Conservation (phyloP, 2,797 vertebrate species). For the Hyperoplus immaculatus region DNA sequence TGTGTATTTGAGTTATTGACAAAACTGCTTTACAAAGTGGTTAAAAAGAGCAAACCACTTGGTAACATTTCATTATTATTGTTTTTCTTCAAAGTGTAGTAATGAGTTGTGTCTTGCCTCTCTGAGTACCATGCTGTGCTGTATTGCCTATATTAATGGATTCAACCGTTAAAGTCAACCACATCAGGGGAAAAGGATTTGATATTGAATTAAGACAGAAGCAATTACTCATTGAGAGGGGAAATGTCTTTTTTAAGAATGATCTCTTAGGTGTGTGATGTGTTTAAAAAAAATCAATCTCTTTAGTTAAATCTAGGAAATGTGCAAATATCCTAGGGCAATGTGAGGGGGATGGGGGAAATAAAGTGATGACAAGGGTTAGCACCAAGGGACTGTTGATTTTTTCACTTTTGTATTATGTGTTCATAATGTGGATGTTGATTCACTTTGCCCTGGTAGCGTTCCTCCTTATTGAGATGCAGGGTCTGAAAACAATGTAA, state of each 20-base stretch:
- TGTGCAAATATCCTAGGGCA: conserved; percentile 55
- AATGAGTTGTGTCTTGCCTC: conserved; percentile 49
- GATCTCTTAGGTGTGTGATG: conserved; percentile 44
- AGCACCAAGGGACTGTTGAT: conserved; percentile 43
- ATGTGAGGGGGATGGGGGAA: conserved; percentile 51
- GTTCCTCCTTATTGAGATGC: conserved; percentile 53
- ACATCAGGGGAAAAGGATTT: conserved; percentile 40
- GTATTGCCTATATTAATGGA: conserved; percentile 37
- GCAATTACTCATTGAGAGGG: conserved; percentile 34
- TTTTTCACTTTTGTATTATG: conserved; percentile 63
- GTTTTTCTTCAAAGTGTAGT: conserved; percentile 27
- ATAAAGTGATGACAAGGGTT: conserved; percentile 52
- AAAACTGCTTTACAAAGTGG: conserved; percentile 28
- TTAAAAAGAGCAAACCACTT: conserved; percentile 38
- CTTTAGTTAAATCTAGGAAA: conserved; percentile 62
- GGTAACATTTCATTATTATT: conserved; percentile 28
- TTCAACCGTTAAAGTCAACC: conserved; percentile 41
- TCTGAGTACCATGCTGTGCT: conserved; percentile 40
- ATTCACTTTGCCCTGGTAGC: conserved; percentile 54
- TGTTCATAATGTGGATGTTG: conserved; percentile 61
- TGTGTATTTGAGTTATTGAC: conserved; percentile 22
- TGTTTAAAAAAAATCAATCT: conserved; percentile 52
- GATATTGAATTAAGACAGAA: conserved; percentile 33
- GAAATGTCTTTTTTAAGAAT: conserved; percentile 32
- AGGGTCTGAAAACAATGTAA: conserved; percentile 35